These are phyloP conservation scores for Solea senegalensis DNA, from an alignment of 2,113 vertebrate species.

Conservation along the genomic window DNA sequence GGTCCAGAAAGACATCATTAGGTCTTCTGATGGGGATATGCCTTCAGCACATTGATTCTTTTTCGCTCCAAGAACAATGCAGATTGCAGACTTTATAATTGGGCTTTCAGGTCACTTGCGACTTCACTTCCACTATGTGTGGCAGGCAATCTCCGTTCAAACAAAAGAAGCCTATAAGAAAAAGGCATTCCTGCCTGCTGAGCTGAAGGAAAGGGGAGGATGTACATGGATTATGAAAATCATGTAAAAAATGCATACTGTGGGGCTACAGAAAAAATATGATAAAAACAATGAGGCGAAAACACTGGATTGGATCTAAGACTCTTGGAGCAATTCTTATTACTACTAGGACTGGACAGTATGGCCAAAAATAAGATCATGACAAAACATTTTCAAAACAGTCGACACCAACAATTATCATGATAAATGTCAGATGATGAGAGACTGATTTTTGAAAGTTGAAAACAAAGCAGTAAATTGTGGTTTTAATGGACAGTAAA, in stretches of 20 bases:
- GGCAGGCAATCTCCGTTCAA: conserved; percentile 68
- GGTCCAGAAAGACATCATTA: conserved; percentile 88
- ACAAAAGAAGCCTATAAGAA: conserved; percentile 63
- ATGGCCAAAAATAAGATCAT: no score
- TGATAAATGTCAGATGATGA: no score
- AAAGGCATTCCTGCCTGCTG: conserved; percentile 58
- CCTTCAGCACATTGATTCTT: conserved; percentile 86
- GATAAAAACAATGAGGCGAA: conserved; percentile 1
- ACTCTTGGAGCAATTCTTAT: no score
- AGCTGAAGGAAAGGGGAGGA: conserved; percentile 49
- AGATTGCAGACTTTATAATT: conserved; percentile 87
- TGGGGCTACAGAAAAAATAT: conserved; percentile 1
- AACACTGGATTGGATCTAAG: background rate
- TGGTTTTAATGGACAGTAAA: no score
- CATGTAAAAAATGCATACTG: conserved; percentile 19
- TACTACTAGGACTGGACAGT: no score
- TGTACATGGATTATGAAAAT: conserved; percentile 39
- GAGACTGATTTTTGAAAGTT: no score
- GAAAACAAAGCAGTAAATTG: no score
- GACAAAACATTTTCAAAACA: no score
- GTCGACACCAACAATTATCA: no score
- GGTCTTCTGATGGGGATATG: conserved; percentile 86
- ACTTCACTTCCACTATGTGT: conserved; percentile 73
- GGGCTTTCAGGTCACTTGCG: conserved; percentile 81
- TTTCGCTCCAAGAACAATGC: conserved; percentile 84